Evolutionary conservation across 2,888 invertebrate species (phyloP), one percentile per base, ranked within the genome.

Genomic region (Thecocarcelia acutangulata): DNA sequence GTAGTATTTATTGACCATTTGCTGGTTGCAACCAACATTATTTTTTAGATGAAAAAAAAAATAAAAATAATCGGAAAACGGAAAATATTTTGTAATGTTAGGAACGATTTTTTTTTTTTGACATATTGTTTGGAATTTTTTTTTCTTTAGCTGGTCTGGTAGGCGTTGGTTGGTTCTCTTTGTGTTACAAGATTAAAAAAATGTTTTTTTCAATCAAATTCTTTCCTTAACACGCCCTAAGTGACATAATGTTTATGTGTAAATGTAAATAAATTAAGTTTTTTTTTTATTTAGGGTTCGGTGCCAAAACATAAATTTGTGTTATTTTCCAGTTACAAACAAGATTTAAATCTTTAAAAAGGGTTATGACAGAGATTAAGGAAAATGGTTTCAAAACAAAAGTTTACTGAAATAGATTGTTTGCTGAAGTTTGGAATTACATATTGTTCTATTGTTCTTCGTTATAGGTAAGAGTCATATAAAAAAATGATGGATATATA

Each of bases 31-130:
- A 48, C 28, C 46, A 58, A 72, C 42, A 24, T 54, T 37, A 42
- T 54, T 52, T 28, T 24, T 4, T 44, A 44, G 68, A 33, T 44
- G 24, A 33, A 44, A 24, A 68, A 33, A 37, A n/a, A 33, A n/a
- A n/a, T n/a, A n/a, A n/a, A n/a, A n/a, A n/a, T n/a, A n/a, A 33
- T 42, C 11, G 12, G 12, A 66, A 66, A 77, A 77, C 68, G 69
- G 73, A 77, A 76, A 64, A 64, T 28, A 54, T 78, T 64, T 73
- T 76, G 72, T 63, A 77, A 72, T 76, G 46, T 40, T 61, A 42
- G 66, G 68, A 54, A 52, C 61, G 42, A 40, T 61, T 76, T 80
- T 75, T 80, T 75, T 80, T 76, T 8, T 33, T 8, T 63, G 58
- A 70, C 58, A 75, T 76, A 61, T 72, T 80, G 44, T 42, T 64